Conservation (phyloP, 2,797 vertebrate species). For the Avahi laniger region DNA sequence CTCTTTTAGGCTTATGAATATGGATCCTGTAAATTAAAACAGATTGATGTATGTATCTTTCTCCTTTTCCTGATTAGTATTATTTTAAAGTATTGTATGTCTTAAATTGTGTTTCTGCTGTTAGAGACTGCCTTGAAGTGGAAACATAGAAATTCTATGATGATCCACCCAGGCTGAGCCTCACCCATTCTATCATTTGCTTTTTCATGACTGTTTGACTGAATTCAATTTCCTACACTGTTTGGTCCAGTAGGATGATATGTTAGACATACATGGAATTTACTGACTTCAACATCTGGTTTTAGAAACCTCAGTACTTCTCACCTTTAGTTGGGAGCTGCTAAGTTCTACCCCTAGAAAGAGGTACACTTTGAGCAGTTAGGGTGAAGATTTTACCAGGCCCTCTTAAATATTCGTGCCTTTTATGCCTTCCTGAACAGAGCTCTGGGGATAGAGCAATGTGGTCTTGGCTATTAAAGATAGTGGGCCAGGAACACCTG, state of each 20-base stretch:
- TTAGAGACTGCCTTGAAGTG: neutral
- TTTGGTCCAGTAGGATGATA: neutral
- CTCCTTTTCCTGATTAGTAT: neutral
- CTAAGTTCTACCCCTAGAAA: constrained; percentile 76
- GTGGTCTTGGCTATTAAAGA: constrained; percentile 69
- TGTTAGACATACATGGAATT: constrained; percentile 52
- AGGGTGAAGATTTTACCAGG: constrained; percentile 82
- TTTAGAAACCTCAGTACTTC: constrained; percentile 79
- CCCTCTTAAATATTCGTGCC: constrained; percentile 72
- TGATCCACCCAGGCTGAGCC: neutral
- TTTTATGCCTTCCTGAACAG: constrained; percentile 81
- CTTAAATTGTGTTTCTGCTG: neutral
- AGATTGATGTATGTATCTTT: neutral
- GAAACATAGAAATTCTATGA: constrained; percentile 28
- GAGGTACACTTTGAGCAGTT: constrained; percentile 73
- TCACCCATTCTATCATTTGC: neutral
- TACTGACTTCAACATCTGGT: constrained; percentile 77
- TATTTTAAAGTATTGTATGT: constrained; percentile 1
- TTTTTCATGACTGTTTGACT: constrained; percentile 27
- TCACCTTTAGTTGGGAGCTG: constrained; percentile 80
- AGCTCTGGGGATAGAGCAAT: constrained; percentile 75
- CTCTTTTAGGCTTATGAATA: neutral
- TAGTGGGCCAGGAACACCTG: constrained; percentile 72
- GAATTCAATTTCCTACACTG: constrained; percentile 40
- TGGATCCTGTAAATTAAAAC: neutral